These are phyloP conservation scores for Coremacera marginata DNA, from an alignment of 2,888 invertebrate species.

Conservation along the genomic window DNA sequence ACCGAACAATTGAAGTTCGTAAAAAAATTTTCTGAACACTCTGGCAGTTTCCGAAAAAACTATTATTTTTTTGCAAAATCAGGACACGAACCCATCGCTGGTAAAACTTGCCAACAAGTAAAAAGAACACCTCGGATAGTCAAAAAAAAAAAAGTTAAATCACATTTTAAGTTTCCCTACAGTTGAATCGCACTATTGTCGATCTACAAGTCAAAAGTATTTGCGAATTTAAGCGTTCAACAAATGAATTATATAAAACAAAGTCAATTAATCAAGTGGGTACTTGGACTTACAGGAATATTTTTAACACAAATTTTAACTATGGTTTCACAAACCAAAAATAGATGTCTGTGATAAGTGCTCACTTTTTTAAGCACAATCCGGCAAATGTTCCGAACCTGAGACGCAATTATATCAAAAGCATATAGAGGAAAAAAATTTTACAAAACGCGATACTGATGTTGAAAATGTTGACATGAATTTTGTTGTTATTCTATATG, in stretches of 20 bases:
- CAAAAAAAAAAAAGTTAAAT: not conserved
- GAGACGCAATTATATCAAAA: not conserved
- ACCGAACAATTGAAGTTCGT: not conserved
- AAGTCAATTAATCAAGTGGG: not conserved
- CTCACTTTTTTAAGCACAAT: not conserved
- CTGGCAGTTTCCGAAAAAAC: not conserved
- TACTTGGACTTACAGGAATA: not conserved
- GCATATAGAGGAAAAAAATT: conserved; percentile 8
- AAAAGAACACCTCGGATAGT: not conserved
- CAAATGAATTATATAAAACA: conserved; percentile 6
- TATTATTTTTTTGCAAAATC: not conserved
- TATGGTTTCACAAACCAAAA: not conserved
- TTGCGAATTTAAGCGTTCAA: not conserved
- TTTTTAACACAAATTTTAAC: not conserved
- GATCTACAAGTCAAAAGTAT: not conserved
- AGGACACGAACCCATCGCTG: not conserved
- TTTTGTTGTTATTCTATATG: conserved; percentile 28
- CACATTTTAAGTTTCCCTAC: not conserved
- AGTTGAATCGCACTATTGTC: not conserved
- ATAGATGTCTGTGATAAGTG: conserved; percentile 18
- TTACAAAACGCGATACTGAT: conserved; percentile 28
- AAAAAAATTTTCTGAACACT: not conserved
- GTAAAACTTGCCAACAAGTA: not conserved
- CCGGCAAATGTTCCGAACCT: not conserved
- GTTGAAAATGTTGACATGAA: conserved; percentile 10